These are phyloP conservation scores for Ictalurus furcatus DNA, from an alignment of 2,113 vertebrate genomes.

Conservation along the genomic window DNA sequence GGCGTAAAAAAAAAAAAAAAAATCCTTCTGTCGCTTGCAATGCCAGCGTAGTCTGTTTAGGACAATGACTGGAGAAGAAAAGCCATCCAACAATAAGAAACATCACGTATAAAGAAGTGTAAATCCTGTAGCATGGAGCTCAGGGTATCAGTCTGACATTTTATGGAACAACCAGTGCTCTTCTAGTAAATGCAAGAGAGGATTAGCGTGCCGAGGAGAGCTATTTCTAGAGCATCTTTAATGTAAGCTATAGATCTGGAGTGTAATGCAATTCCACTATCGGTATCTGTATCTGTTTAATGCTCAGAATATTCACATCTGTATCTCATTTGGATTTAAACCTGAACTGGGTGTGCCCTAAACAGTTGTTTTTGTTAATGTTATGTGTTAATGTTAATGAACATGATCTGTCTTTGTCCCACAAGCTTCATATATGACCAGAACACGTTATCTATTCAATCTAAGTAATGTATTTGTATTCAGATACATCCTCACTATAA, in stretches of 20 bases:
- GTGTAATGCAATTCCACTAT: background rate
- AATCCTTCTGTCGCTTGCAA: constrained; percentile 60
- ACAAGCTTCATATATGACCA: background rate
- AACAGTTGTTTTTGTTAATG: background rate
- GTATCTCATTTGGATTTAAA: background rate
- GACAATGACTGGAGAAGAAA: constrained; percentile 48
- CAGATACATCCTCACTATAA: background rate
- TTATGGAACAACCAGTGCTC: constrained; percentile 37
- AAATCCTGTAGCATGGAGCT: constrained; percentile 53
- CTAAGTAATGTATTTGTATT: background rate
- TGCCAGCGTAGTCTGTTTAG: constrained; percentile 46
- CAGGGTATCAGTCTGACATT: constrained; percentile 51
- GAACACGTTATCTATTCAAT: background rate
- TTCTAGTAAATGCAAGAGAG: constrained; percentile 8
- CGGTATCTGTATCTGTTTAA: background rate
- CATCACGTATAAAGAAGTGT: constrained; percentile 47
- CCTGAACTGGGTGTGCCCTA: background rate
- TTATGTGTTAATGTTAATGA: too few relatives aligned
- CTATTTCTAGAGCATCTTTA: constrained; percentile 53
- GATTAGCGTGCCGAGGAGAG: constrained; percentile 43
- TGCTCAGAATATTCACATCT: background rate
- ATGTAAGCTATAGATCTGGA: constrained; percentile 40
- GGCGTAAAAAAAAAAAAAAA: constrained; percentile 51
- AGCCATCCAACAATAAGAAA: constrained; percentile 44
- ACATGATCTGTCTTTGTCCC: background rate